Evolutionary conservation across 2,797 vertebrate genomes (phyloP).

Genomic region (Catostomus latipinnis): DNA sequence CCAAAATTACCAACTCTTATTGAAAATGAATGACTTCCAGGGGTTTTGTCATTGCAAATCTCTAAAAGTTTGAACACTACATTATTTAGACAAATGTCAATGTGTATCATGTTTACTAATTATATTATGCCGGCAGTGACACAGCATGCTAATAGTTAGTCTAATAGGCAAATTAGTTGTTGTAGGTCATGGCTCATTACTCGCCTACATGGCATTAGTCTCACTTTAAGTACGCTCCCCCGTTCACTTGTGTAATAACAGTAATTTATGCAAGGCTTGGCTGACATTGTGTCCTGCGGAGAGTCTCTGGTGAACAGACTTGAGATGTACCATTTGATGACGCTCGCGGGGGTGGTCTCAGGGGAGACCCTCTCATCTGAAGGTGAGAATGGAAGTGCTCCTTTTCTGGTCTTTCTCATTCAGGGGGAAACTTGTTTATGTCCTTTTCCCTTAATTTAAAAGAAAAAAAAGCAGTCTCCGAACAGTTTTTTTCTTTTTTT

Average conservation of each 20-base stretch:
- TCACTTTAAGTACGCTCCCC: conserved; percentile 5
- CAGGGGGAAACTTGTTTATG: conserved; percentile 12
- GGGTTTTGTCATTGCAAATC: too few relatives aligned
- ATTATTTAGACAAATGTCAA: not conserved
- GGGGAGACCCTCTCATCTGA: conserved; percentile 30
- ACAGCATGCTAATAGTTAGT: conserved; percentile 34
- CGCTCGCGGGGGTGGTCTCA: conserved; percentile 13
- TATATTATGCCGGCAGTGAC: not conserved
- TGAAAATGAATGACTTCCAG: not conserved
- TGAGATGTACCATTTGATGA: conserved; percentile 26
- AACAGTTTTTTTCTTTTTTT: not conserved
- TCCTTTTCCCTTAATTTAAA: not conserved
- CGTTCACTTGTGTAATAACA: conserved; percentile 29
- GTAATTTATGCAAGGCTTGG: conserved; percentile 36
- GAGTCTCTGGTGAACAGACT: conserved; percentile 20
- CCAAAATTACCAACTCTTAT: not conserved
- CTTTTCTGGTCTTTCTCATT: conserved; percentile 19
- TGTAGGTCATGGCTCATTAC: conserved; percentile 39
- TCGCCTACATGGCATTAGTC: conserved; percentile 26
- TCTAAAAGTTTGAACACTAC: too few relatives aligned
- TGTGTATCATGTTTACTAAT: not conserved
- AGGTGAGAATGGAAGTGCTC: conserved; percentile 53
- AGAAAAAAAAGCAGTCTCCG: not conserved
- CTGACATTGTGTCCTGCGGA: not conserved
- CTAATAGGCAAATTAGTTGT: conserved; percentile 46